Evolutionary conservation across 2,113 vertebrate species (phyloP).

Genomic region (Python bivittatus): DNA sequence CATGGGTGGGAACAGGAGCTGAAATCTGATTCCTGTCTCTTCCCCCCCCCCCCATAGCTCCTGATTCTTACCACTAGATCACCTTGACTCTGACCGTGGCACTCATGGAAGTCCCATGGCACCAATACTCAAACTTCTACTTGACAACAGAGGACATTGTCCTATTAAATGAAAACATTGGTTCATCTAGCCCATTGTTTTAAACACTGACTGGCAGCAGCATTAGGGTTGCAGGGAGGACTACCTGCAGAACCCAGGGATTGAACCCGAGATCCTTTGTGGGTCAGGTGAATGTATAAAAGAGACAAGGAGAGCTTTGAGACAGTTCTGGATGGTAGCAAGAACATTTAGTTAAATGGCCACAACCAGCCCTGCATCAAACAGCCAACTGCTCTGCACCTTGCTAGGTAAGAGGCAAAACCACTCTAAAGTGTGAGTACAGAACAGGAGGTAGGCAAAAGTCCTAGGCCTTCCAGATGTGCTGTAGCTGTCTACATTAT

Average conservation of each 20-base stretch:
- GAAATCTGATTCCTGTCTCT: no score
- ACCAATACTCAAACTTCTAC: no score
- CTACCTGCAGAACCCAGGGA: background rate
- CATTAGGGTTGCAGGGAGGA: background rate
- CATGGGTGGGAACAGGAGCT: no score
- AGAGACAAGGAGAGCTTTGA: background rate
- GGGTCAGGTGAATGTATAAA: background rate
- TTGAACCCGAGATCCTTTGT: background rate
- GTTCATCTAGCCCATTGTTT: no score
- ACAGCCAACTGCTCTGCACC: background rate
- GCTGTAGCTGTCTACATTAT: no score
- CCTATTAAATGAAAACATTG: no score
- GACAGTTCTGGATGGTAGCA: background rate
- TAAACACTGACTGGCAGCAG: background rate
- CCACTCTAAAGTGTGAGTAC: background rate
- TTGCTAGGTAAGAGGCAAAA: background rate
- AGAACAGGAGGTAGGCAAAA: background rate
- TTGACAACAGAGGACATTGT: no score
- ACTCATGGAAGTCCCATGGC: no score
- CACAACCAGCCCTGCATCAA: background rate
- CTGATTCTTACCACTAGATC: no score
- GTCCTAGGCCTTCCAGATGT: background rate
- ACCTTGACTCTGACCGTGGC: no score
- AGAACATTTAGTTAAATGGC: background rate
- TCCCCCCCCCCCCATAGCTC: no score